Evolutionary conservation across 2,113 vertebrate species (phyloP).

Genomic region (Dicerorhinus sumatrensis): DNA sequence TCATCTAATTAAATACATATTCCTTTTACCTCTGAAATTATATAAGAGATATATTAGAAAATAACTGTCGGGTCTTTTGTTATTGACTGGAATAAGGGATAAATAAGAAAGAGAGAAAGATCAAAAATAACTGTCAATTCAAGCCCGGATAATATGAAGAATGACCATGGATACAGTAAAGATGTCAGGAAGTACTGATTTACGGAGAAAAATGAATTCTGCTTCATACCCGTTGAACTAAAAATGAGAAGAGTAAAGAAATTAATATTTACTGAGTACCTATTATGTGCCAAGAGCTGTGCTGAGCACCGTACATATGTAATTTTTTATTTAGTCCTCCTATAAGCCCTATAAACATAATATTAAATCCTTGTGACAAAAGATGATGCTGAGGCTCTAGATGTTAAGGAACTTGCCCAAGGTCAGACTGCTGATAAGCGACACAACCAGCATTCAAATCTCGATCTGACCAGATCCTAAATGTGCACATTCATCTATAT

Average conservation of each 20-base stretch:
- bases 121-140: background rate
- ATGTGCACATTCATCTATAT: background rate
- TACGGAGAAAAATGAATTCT: conserved; percentile 42
- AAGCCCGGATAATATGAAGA: conserved; percentile 24
- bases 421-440: background rate
- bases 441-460: background rate
- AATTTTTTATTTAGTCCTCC: background rate
- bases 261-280: background rate
- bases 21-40: conserved; percentile 22
- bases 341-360: conserved; percentile 11
- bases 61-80: conserved; percentile 14
- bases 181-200: background rate
- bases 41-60: background rate
- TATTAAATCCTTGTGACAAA: conserved; percentile 3
- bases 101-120: conserved; percentile 25
- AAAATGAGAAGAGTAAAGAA: conserved; percentile 42
- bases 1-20: background rate
- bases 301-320: background rate
- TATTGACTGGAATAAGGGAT: background rate
- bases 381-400: background rate
- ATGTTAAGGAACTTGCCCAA: background rate
- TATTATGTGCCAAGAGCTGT: background rate
- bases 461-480: background rate
- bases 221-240: conserved; percentile 17
- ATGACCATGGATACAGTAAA: background rate